These are phyloP conservation scores for Brachionichthys hirsutus DNA, from an alignment of 2,113 vertebrate genomes.

Conservation along the genomic window DNA sequence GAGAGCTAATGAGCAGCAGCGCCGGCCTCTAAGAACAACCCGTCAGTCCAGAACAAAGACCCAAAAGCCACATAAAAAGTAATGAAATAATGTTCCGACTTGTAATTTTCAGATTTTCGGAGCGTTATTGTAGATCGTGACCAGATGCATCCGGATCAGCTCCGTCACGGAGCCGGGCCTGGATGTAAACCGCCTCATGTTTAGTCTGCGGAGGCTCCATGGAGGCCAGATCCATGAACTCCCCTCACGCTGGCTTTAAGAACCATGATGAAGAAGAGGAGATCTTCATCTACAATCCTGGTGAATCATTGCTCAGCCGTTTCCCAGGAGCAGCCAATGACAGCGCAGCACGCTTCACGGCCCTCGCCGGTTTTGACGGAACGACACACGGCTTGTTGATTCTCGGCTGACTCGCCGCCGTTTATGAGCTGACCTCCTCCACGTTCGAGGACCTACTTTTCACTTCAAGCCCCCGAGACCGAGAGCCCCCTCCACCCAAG, in stretches of 20 bases:
- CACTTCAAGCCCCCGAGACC: slow-evolving; percentile 22
- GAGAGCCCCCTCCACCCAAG: slow-evolving; percentile 39
- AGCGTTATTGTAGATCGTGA: slow-evolving; percentile 23
- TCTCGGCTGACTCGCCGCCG: slow-evolving; percentile 50
- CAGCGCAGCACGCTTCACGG: slow-evolving; percentile 24
- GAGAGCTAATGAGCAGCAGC: slow-evolving; percentile 41
- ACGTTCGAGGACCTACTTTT: slow-evolving; percentile 32
- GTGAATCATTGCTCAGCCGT: slow-evolving; percentile 25
- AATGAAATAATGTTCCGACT: slow-evolving; percentile 21
- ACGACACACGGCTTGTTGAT: slow-evolving; percentile 54
- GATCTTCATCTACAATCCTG: neutral
- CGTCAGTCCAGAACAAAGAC: neutral
- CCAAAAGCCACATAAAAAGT: slow-evolving; percentile 27
- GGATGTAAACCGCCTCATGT: slow-evolving; percentile 58
- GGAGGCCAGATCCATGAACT: slow-evolving; percentile 13
- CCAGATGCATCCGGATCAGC: slow-evolving; percentile 39
- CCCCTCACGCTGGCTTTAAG: neutral
- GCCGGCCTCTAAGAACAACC: neutral
- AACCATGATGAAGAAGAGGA: neutral
- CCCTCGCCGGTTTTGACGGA: slow-evolving; percentile 37
- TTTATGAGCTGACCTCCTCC: slow-evolving; percentile 50
- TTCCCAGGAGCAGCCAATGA: slow-evolving; percentile 28
- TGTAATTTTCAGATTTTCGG: slow-evolving; percentile 39
- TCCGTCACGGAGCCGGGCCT: slow-evolving; percentile 16
- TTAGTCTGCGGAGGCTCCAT: slow-evolving; percentile 40